Conservation (phyloP, 2,888 invertebrate species). For the Latrodectus elegans region DNA sequence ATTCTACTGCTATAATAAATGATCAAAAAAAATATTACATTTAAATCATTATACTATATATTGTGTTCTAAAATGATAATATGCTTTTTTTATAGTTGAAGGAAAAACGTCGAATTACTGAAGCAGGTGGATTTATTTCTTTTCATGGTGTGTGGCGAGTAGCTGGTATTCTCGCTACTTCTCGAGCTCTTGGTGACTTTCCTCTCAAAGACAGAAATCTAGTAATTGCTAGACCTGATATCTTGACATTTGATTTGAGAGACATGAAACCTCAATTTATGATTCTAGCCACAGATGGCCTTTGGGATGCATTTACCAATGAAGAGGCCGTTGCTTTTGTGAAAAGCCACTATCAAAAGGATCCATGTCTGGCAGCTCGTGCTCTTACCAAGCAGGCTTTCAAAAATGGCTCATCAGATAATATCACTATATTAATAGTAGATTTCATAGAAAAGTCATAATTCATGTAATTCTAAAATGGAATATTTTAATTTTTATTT, state of each 20-base stretch:
- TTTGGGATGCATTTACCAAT: slow-evolving; percentile 97
- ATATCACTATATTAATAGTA: slow-evolving; percentile 90
- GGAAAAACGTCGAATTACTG: slow-evolving; percentile 92
- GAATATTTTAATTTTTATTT: too few relatives aligned
- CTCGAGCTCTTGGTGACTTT: slow-evolving; percentile 95
- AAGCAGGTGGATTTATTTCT: slow-evolving; percentile 95
- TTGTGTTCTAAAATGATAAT: neutral
- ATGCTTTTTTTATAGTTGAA: slow-evolving; percentile 80
- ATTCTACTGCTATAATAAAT: too few relatives aligned
- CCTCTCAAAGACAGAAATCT: slow-evolving; percentile 94
- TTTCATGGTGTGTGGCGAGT: slow-evolving; percentile 98
- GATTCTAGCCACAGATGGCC: slow-evolving; percentile 93
- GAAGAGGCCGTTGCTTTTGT: slow-evolving; percentile 94
- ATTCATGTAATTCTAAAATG: neutral
- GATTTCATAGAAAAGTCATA: slow-evolving; percentile 76
- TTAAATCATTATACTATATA: neutral
- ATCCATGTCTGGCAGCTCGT: slow-evolving; percentile 83
- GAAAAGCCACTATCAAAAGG: slow-evolving; percentile 87
- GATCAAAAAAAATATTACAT: too few relatives aligned
- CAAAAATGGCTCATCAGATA: slow-evolving; percentile 93
- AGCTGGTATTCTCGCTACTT: slow-evolving; percentile 94
- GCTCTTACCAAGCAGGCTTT: slow-evolving; percentile 92
- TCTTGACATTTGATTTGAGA: slow-evolving; percentile 89
- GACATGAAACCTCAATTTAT: slow-evolving; percentile 85
- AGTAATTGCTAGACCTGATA: slow-evolving; percentile 96